Evolutionary conservation across 2,797 vertebrate species (phyloP), one percentile per base, ranked within the genome.

Genomic region (Pristis pectinata): DNA sequence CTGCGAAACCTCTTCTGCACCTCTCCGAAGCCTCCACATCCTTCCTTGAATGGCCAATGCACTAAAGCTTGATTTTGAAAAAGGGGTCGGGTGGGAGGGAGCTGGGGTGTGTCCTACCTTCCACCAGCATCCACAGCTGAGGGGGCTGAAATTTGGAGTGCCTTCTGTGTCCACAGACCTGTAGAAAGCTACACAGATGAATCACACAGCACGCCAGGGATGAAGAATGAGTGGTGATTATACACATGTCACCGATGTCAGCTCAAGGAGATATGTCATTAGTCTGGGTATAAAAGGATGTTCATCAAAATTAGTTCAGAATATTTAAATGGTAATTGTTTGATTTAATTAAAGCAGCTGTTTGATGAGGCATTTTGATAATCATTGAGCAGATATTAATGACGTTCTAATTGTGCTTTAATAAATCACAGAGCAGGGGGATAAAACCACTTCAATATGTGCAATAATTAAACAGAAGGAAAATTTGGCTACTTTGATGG

Each of bases 281-380:
- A 91, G 87, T 67, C 87, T 91, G 87, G 61, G 19, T 67, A 91
- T 74, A 67, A 91, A 91, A 91, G 87, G 61, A 91, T 91, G 87
- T 91, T 91, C 87, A 91, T 91, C 87, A 91, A 67, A 67, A 91
- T 91, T 91, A 91, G 91, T 91, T 91, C 64, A 64, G 87, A 91
- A 91, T 91, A 91, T 91, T 91, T 67, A 91, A 91, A 67, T 91
- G 87, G 87, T 91, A 91, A 91, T 91, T 91, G 87, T 91, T 91
- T 91, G 87, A 91, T 91, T 91, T 91, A 91, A 91, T 91, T 91
- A 91, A 91, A 91, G 87, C 87, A 91, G 87, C 61, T 91, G 87
- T 91, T 91, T 91, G 61, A 64, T 41, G 64, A 91, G 87, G 87
- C 61, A 91, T 91, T 91, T 91, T 64, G 87, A 37, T 64, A 91